phyloP scores from a whole-genome alignment of 2,888 invertebrate genomes.

The Archaeoteleia sp. region DNA sequence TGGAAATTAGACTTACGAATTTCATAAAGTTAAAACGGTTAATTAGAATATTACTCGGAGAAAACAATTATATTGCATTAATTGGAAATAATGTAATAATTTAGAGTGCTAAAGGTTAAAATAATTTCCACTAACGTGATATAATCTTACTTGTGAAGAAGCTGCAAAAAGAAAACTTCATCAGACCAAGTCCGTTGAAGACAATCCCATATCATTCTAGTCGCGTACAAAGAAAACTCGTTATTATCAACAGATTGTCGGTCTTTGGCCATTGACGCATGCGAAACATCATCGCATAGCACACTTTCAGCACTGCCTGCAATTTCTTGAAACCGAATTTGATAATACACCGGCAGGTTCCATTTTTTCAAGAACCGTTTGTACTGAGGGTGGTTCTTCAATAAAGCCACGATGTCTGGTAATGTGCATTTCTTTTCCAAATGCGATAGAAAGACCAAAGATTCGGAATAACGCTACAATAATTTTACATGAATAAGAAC shows the following conservation, averaged over 20 bases:
- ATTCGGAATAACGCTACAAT: constrained; percentile 83
- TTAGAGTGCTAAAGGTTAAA: too few relatives aligned
- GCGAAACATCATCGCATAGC: constrained; percentile 65
- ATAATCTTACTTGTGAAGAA: constrained; percentile 78
- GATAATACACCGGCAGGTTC: constrained; percentile 98
- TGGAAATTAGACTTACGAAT: too few relatives aligned
- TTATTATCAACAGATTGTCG: constrained; percentile 53
- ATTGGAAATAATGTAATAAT: too few relatives aligned
- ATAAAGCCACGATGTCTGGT: constrained; percentile 78
- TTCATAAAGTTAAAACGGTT: too few relatives aligned
- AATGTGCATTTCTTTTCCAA: constrained; percentile 82
- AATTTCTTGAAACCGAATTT: constrained; percentile 95
- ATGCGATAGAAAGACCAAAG: constrained; percentile 83
- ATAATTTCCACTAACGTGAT: not conserved
- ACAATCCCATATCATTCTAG: constrained; percentile 76
- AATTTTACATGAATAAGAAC: too few relatives aligned
- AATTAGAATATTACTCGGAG: too few relatives aligned
- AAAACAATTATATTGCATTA: too few relatives aligned
- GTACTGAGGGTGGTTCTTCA: constrained; percentile 83
- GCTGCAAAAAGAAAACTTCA: constrained; percentile 85
- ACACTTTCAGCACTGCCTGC: constrained; percentile 78
- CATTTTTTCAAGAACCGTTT: constrained; percentile 89
- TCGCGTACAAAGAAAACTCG: constrained; percentile 71
- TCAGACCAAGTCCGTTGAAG: constrained; percentile 84
- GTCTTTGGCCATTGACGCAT: constrained; percentile 60